Evolutionary conservation across 35 echinoderm and acorn worm genomes (phyloP).

Genomic region (Diadema setosum): DNA sequence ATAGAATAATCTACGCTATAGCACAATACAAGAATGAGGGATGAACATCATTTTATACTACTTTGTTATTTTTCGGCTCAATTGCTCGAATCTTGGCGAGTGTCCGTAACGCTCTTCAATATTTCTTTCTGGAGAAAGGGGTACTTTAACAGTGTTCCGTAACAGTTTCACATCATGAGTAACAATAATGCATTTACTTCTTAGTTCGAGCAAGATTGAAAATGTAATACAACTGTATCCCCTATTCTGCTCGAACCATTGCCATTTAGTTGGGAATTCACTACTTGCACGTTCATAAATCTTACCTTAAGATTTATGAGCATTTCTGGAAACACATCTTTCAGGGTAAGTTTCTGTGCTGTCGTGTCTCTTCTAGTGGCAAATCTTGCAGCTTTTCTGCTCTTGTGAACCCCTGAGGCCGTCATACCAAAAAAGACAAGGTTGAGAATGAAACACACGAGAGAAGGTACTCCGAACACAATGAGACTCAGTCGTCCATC

Average conservation of each 20-base stretch:
- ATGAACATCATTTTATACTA: too few relatives aligned
- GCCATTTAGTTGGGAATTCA: background rate
- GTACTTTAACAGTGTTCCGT: background rate
- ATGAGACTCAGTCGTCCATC: background rate
- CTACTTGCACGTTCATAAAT: background rate
- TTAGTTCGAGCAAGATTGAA: too few relatives aligned
- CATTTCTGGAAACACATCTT: background rate
- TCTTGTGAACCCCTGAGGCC: background rate
- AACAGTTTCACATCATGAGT: background rate
- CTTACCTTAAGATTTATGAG: background rate
- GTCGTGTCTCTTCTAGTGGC: background rate
- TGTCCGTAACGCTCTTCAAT: too few relatives aligned
- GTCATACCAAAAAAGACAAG: background rate
- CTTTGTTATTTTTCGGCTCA: too few relatives aligned
- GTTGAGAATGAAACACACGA: slow-evolving; percentile 16
- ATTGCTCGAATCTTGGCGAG: too few relatives aligned
- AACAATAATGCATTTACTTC: too few relatives aligned
- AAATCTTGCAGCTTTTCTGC: slow-evolving; percentile 11
- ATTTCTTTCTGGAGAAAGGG: background rate
- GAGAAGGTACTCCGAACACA: background rate
- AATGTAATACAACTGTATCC: too few relatives aligned
- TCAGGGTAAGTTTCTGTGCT: background rate
- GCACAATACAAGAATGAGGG: too few relatives aligned
- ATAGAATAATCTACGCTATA: too few relatives aligned
- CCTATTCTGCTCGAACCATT: too few relatives aligned